Percentiles rank a stretch among this genome's conserved stretches.
Conservation (phyloP, 1,140 invertebrate species). For the Laupala kohalensis region DNA sequence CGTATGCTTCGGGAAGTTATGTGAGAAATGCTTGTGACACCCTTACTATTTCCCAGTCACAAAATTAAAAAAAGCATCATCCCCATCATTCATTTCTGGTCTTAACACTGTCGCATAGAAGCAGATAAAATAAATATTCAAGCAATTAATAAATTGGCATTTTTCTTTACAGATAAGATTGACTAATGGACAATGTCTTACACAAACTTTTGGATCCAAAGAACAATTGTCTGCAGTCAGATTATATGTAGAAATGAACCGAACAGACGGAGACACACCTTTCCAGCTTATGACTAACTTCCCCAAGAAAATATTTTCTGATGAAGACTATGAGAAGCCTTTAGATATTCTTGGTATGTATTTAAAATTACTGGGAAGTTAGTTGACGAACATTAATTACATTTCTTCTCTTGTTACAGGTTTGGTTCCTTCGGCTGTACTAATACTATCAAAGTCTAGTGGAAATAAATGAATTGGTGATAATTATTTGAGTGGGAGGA, state of each 20-base stretch:
- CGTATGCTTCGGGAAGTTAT: too few relatives aligned
- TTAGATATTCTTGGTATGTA: slow-evolving; percentile 59
- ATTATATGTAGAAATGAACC: slow-evolving; percentile 66
- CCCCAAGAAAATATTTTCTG: slow-evolving; percentile 71
- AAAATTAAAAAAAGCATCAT: too few relatives aligned
- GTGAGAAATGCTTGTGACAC: too few relatives aligned
- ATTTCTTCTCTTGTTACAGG: background rate
- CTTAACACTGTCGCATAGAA: too few relatives aligned
- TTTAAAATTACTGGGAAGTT: background rate
- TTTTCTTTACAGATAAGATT: slow-evolving; percentile 44
- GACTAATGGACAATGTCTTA: slow-evolving; percentile 48
- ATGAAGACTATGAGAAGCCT: slow-evolving; percentile 77
- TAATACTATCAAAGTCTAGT: background rate
- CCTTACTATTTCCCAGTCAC: too few relatives aligned
- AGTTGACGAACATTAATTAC: background rate
- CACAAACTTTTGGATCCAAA: slow-evolving; percentile 67
- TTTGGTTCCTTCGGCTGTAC: background rate
- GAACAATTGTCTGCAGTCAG: slow-evolving; percentile 81
- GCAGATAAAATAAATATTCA: too few relatives aligned
- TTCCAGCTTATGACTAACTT: slow-evolving; percentile 77
- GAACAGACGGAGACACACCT: slow-evolving; percentile 43
- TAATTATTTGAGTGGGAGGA: too few relatives aligned
- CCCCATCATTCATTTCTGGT: too few relatives aligned
- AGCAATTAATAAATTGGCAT: too few relatives aligned
- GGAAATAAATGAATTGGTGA: too few relatives aligned